phyloP scores from a whole-genome alignment of 2,113 vertebrate genomes.

The Oriolus oriolus region DNA sequence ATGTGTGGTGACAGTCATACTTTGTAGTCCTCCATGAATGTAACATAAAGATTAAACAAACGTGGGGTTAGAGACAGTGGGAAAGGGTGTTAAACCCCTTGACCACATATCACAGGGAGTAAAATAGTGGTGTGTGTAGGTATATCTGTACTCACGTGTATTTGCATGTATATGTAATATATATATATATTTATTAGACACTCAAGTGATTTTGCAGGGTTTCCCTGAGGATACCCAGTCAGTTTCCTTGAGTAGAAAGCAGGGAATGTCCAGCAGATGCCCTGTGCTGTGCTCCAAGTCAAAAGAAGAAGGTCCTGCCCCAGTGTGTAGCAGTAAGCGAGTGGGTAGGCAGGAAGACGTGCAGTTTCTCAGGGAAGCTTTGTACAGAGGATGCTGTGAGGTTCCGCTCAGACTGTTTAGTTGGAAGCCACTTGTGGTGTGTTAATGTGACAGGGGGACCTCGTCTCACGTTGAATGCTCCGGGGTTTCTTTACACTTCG shows the following conservation, averaged over 20 bases:
- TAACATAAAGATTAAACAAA: not conserved
- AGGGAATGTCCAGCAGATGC: not conserved
- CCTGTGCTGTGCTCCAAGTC: not conserved
- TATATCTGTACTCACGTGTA: rapidly evolving
- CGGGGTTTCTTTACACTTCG: not conserved
- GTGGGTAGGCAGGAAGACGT: not conserved
- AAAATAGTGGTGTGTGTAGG: not conserved
- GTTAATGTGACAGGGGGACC: not conserved
- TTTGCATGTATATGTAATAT: not conserved
- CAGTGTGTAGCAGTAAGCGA: not conserved
- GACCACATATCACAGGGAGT: not conserved
- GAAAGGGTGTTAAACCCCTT: not conserved
- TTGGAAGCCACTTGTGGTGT: not conserved
- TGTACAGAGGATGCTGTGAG: not conserved
- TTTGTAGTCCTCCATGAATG: not conserved
- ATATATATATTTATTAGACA: not conserved
- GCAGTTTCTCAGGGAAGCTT: not conserved
- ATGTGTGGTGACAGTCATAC: not conserved
- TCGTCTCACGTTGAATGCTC: not conserved
- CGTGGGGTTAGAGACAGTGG: not conserved
- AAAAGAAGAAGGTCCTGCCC: not conserved
- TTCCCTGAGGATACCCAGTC: not conserved
- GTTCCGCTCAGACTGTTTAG: not conserved
- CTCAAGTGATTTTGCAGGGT: not conserved
- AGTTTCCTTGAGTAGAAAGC: not conserved